Conservation (phyloP, 2,797 vertebrate genomes). For the Apodemus agrarius region DNA sequence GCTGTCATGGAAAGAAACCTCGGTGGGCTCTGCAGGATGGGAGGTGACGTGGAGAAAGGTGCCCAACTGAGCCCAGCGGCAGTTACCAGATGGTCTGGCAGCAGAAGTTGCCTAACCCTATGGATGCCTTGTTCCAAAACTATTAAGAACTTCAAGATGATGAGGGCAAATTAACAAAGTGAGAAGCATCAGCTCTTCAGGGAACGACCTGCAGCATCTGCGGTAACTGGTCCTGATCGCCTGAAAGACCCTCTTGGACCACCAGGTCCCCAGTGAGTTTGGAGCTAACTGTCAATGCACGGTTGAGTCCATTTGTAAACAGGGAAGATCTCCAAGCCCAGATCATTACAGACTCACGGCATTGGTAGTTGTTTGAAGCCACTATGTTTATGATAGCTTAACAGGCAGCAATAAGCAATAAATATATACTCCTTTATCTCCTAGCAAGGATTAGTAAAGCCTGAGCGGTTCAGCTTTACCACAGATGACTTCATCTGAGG, state of each 20-base stretch:
- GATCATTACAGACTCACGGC: not conserved
- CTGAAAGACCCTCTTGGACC: not conserved
- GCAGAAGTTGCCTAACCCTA: not conserved
- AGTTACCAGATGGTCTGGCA: not conserved
- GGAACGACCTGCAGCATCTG: not conserved
- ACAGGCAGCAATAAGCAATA: not conserved
- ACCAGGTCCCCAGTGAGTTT: not conserved
- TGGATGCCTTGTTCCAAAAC: not conserved
- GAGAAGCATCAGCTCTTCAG: not conserved
- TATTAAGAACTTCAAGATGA: slow-evolving; percentile 30
- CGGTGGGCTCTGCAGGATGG: not conserved
- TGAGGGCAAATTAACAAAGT: not conserved
- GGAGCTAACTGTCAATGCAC: not conserved
- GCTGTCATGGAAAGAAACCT: not conserved
- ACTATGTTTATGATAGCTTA: not conserved
- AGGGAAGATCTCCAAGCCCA: not conserved
- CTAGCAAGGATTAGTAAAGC: not conserved
- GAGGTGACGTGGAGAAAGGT: not conserved
- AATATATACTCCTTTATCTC: not conserved
- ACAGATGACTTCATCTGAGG: not conserved
- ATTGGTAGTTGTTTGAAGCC: slow-evolving; percentile 22
- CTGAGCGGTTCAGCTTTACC: not conserved
- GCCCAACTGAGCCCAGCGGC: not conserved
- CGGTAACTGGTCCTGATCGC: not conserved
- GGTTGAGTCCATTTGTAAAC: not conserved